Conservation (phyloP, 1,140 invertebrate species). For the Stegodyphus mimosarum region DNA sequence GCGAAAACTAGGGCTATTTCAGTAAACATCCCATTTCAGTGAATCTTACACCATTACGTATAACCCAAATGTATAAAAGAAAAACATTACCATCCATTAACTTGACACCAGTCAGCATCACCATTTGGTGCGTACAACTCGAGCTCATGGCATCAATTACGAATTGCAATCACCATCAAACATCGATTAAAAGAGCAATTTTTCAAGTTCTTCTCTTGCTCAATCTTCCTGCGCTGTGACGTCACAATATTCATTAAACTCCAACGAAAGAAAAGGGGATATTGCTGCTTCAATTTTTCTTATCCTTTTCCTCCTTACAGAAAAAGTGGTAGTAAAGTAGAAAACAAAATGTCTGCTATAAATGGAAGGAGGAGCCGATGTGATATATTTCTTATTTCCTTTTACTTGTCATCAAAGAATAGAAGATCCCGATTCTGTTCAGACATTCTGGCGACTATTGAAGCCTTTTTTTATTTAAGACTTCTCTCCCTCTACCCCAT, state of each 20-base stretch:
- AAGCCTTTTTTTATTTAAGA: background rate
- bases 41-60: too few species aligned
- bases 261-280: background rate
- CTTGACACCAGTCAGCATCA: conserved; percentile 21
- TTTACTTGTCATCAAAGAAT: conserved; percentile 41
- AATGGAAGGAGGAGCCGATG: conserved; percentile 30
- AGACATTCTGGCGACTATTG: conserved; percentile 43
- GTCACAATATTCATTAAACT: conserved; percentile 48
- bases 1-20: too few species aligned
- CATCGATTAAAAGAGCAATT: conserved; percentile 55
- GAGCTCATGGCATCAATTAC: conserved; percentile 9
- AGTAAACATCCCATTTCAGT: too few species aligned
- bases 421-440: conserved; percentile 29
- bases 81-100: conserved; percentile 25
- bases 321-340: background rate
- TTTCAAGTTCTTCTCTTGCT: conserved; percentile 11
- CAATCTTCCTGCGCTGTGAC: conserved; percentile 14
- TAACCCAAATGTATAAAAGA: too few species aligned
- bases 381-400: conserved; percentile 54
- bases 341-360: conserved; percentile 1
- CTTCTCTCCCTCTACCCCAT: background rate
- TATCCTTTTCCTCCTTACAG: background rate
- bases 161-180: conserved; percentile 41
- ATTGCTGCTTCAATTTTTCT: conserved; percentile 38
- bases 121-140: background rate